These are phyloP conservation scores for Motacilla alba DNA, from an alignment of 2,113 vertebrate species.

Conservation along the genomic window DNA sequence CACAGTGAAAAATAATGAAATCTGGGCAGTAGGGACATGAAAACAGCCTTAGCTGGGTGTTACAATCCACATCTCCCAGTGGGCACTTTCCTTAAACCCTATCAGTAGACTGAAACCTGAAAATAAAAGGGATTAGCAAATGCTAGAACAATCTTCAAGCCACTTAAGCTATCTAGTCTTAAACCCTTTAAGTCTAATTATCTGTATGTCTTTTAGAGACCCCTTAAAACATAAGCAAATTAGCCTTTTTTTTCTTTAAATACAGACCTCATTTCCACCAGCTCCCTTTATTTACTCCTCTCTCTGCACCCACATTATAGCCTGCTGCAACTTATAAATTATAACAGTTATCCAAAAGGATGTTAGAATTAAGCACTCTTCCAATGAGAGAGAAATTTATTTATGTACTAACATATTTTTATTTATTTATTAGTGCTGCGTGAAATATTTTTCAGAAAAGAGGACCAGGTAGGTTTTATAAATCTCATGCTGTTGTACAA, in stretches of 20 bases:
- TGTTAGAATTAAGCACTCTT: background rate
- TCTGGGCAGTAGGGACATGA: background rate
- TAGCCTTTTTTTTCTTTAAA: background rate
- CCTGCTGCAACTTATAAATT: background rate
- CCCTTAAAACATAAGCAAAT: background rate
- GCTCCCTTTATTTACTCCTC: background rate
- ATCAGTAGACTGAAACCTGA: background rate
- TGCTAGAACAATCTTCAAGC: background rate
- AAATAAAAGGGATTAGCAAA: background rate
- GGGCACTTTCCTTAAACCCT: background rate
- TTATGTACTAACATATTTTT: background rate
- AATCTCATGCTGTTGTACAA: background rate
- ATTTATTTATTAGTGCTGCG: background rate
- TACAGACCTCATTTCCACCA: background rate
- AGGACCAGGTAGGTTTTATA: background rate
- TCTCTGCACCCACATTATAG: background rate
- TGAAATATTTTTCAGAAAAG: background rate
- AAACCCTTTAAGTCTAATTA: background rate
- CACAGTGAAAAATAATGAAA: background rate
- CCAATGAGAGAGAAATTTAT: background rate
- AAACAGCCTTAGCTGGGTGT: rapidly evolving
- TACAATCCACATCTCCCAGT: rapidly evolving
- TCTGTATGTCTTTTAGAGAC: background rate
- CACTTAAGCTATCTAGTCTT: background rate
- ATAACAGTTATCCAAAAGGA: background rate